Evolutionary conservation across 2,797 vertebrate genomes (phyloP).

Genomic region (Mallotus villosus): DNA sequence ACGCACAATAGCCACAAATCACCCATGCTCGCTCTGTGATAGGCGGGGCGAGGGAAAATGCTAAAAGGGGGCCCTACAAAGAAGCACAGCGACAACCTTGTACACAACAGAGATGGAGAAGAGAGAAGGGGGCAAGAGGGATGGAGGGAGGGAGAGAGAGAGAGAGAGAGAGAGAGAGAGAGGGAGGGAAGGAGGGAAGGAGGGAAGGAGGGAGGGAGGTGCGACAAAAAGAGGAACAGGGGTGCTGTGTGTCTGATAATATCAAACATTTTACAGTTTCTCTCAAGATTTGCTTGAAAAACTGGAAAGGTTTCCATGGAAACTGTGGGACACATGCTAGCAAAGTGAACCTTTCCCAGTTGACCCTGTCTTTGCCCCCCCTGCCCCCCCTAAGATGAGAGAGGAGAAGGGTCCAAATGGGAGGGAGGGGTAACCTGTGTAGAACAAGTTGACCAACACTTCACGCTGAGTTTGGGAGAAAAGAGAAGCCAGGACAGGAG

Average conservation of each 20-base stretch:
- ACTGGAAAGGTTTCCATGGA: not conserved
- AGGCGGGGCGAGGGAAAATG: conserved; percentile 69
- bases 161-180: not conserved
- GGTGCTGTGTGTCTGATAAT: not conserved
- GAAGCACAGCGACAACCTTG: conserved; percentile 66
- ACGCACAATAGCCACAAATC: conserved; percentile 8
- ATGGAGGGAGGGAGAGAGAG: conserved; percentile 31
- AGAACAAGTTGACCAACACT: conserved; percentile 52
- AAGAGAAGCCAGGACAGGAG: conserved; percentile 33
- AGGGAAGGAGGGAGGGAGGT: not conserved
- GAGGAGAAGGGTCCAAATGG: conserved; percentile 28
- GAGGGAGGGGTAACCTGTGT: conserved; percentile 52
- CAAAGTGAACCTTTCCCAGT: not conserved
- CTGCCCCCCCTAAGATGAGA: not conserved
- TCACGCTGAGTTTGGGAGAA: conserved; percentile 53
- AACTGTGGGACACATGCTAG: not conserved
- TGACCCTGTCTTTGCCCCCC: not conserved
- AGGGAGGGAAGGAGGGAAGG: not conserved
- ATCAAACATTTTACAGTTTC: not conserved
- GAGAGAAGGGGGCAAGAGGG: not conserved
- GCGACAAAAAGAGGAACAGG: too few species aligned
- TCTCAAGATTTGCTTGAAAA: not conserved
- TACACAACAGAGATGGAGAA: conserved; percentile 58
- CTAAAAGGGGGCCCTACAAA: conserved; percentile 75
- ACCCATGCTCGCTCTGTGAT: conserved; percentile 68